phyloP scores from a whole-genome alignment of 2,113 vertebrate species.

The Onychostoma macrolepis region DNA sequence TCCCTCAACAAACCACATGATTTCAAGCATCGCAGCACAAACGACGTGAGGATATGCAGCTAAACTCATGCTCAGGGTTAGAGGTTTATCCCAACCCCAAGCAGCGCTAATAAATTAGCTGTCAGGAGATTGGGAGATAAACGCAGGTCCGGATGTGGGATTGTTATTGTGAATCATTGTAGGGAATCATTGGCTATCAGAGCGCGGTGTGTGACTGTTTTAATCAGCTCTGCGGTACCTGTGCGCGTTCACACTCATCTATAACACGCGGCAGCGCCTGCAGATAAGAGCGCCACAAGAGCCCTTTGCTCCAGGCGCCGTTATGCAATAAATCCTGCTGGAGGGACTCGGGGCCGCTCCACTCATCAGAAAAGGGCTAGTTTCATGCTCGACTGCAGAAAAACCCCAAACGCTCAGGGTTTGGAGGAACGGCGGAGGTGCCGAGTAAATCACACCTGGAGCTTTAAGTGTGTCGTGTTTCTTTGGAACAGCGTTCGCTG shows the following conservation, averaged over 20 bases:
- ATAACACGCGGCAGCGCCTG: neutral
- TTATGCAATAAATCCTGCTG: conserved; percentile 1
- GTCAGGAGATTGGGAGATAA: neutral
- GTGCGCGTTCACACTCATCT: neutral
- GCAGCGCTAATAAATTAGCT: conserved; percentile 7
- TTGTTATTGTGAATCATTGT: conserved; percentile 6
- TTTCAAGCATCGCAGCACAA: neutral
- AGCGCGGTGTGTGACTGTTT: neutral
- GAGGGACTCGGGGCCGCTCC: neutral
- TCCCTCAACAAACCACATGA: neutral
- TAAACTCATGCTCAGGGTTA: neutral
- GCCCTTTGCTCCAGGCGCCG: conserved; percentile 22
- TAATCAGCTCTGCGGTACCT: conserved; percentile 1
- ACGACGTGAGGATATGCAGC: neutral
- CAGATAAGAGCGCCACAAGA: conserved; percentile 11
- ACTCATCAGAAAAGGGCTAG: neutral
- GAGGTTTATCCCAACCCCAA: neutral
- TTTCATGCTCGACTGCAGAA: neutral
- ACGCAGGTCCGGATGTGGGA: neutral
- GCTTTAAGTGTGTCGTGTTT: neutral
- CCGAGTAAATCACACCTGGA: neutral
- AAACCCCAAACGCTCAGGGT: neutral
- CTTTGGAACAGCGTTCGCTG: neutral
- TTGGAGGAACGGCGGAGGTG: neutral
- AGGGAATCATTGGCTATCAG: neutral